These are phyloP conservation scores for Actinia tenebrosa DNA, from an alignment of 64 coral and sea anemone genomes.

Conservation along the genomic window DNA sequence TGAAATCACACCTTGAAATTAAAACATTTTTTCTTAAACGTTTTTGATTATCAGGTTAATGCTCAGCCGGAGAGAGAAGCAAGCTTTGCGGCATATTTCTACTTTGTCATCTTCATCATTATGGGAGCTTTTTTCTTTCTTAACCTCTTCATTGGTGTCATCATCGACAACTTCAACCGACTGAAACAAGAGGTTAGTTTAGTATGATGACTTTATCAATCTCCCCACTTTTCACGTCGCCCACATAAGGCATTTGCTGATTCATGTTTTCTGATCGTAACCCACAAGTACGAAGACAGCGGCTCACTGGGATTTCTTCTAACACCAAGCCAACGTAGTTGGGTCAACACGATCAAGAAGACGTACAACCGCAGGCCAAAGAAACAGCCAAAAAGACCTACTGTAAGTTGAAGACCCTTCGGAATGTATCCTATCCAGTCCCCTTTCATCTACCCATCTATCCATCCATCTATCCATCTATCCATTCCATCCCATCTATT, in stretches of 20 bases:
- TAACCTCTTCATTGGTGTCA: slow-evolving; percentile 88
- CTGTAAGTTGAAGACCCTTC: slow-evolving; percentile 24
- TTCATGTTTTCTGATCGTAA: not conserved
- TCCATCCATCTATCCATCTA: not conserved
- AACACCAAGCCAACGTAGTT: slow-evolving; percentile 89
- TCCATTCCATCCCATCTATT: not conserved
- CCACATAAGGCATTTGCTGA: not conserved
- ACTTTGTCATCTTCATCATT: slow-evolving; percentile 87
- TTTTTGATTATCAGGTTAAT: slow-evolving; percentile 29
- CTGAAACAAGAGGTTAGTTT: slow-evolving; percentile 77
- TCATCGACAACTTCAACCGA: slow-evolving; percentile 91
- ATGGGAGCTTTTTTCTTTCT: slow-evolving; percentile 75
- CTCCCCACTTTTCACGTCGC: too few species aligned
- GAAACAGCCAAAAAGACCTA: slow-evolving; percentile 83
- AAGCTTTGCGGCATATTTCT: slow-evolving; percentile 74
- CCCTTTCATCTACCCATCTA: not conserved
- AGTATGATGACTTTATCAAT: not conserved
- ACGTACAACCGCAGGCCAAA: slow-evolving; percentile 87
- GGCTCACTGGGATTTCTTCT: slow-evolving; percentile 89
- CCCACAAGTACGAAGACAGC: slow-evolving; percentile 83
- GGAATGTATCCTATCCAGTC: not conserved
- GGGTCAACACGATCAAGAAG: slow-evolving; percentile 93
- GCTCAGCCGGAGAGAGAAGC: slow-evolving; percentile 47
- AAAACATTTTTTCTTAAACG: not conserved
- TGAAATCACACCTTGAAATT: too few species aligned